Percentiles rank a stretch among this genome's conserved stretches.
Evolutionary conservation across 2,797 vertebrate genomes (phyloP).

Genomic region (Myotis planiceps): DNA sequence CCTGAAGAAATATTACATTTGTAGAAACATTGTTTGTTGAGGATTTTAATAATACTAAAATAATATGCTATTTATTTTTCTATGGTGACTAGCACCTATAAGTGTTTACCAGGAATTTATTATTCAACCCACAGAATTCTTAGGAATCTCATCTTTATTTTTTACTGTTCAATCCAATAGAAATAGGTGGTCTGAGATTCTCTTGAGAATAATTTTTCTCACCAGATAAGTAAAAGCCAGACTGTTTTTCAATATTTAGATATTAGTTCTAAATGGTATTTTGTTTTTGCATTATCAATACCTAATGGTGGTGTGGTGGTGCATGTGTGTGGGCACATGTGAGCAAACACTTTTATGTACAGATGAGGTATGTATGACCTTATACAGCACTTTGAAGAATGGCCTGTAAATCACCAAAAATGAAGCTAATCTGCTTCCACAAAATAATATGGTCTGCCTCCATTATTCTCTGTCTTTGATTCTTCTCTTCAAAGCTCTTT

Average conservation of each 20-base stretch:
- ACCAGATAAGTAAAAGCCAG: background rate
- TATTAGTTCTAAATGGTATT: background rate
- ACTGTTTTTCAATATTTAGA: background rate
- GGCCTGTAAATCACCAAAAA: background rate
- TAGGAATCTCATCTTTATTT: background rate
- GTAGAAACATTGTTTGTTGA: background rate
- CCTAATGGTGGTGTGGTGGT: background rate
- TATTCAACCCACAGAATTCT: background rate
- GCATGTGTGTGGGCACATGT: rapidly evolving
- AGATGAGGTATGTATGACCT: background rate
- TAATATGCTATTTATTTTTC: background rate
- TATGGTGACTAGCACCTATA: background rate
- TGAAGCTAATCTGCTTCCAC: background rate
- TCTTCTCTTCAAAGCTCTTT: background rate
- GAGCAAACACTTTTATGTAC: background rate
- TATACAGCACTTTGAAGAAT: background rate
- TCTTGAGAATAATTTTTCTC: background rate
- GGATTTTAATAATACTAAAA: background rate
- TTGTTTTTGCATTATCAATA: background rate
- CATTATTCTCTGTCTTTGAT: background rate
- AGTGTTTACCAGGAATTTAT: background rate
- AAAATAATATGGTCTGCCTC: background rate
- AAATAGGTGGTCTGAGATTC: background rate
- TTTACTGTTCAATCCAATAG: background rate
- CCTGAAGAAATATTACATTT: background rate